A percentile compares a stretch with the other conserved stretches of the same genome.
These are phyloP conservation scores for Chaetophractus vellerosus DNA, from an alignment of 2,797 vertebrate genomes.

Conservation along the genomic window DNA sequence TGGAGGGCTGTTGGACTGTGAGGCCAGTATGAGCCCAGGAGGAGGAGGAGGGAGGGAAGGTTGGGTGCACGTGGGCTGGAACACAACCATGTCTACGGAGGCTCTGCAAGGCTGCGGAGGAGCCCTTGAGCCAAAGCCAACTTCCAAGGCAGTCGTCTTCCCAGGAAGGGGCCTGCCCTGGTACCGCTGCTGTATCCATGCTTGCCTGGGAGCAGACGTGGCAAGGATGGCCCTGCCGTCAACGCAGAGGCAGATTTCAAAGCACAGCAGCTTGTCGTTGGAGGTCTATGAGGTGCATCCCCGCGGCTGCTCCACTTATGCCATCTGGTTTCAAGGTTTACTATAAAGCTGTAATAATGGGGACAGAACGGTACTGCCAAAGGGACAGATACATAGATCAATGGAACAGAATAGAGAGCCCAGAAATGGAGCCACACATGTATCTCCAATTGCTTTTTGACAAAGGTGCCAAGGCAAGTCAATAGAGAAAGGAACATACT, in stretches of 20 bases:
- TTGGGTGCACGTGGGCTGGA: rapidly evolving
- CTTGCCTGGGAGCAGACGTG: too few relatives aligned
- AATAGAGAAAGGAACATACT: not conserved
- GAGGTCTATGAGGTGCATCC: rapidly evolving
- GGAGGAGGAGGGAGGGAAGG: rapidly evolving
- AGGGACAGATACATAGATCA: not conserved
- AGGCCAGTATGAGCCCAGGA: rapidly evolving
- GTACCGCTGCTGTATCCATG: not conserved
- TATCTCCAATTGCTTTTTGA: not conserved
- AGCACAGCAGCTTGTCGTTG: rapidly evolving
- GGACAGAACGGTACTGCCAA: not conserved
- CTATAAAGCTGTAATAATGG: not conserved
- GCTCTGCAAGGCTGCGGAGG: too few relatives aligned
- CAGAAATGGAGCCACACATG: rapidly evolving
- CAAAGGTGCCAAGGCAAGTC: too few relatives aligned
- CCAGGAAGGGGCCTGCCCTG: too few relatives aligned
- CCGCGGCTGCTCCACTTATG: rapidly evolving
- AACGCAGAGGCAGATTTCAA: not conserved
- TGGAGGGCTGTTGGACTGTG: not conserved
- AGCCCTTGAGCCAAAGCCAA: not conserved
- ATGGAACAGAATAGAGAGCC: not conserved
- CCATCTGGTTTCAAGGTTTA: not conserved
- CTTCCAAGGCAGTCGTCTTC: not conserved
- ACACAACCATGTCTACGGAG: rapidly evolving
- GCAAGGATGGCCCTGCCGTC: rapidly evolving